Conservation (phyloP, 2,797 vertebrate genomes). For the Onychomys arenicola region DNA sequence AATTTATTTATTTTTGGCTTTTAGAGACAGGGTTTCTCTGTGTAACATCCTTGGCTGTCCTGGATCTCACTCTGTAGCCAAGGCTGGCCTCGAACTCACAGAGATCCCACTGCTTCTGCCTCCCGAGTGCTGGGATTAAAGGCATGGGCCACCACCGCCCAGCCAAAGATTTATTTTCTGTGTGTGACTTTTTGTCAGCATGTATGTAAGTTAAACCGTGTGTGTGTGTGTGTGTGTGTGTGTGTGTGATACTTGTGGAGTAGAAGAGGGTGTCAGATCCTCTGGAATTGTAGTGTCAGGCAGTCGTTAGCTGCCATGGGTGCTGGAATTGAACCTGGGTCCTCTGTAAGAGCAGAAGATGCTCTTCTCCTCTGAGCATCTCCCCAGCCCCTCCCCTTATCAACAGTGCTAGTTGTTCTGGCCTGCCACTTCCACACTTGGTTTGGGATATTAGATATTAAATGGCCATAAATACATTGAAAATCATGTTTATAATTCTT, state of each 20-base stretch:
- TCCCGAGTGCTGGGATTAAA: not conserved
- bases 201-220: not conserved
- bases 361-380: not conserved
- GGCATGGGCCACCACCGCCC: not conserved
- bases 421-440: not conserved
- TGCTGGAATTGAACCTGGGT: not conserved
- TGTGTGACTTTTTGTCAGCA: not conserved
- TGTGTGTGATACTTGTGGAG: not conserved
- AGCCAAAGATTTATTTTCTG: not conserved
- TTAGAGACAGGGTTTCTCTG: not conserved
- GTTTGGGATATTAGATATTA: not conserved
- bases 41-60: not conserved
- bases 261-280: not conserved
- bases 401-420: not conserved
- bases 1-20: not conserved
- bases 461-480: not conserved
- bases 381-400: not conserved
- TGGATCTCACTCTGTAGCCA: not conserved
- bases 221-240: not conserved
- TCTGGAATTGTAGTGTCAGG: not conserved
- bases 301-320: not conserved
- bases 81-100: not conserved
- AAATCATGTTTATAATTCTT: constrained; percentile 1
- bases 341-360: not conserved
- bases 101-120: not conserved